Evolutionary conservation across 2,888 invertebrate species (phyloP), one percentile per base, ranked within the genome.

Genomic region (Clanis bilineata): DNA sequence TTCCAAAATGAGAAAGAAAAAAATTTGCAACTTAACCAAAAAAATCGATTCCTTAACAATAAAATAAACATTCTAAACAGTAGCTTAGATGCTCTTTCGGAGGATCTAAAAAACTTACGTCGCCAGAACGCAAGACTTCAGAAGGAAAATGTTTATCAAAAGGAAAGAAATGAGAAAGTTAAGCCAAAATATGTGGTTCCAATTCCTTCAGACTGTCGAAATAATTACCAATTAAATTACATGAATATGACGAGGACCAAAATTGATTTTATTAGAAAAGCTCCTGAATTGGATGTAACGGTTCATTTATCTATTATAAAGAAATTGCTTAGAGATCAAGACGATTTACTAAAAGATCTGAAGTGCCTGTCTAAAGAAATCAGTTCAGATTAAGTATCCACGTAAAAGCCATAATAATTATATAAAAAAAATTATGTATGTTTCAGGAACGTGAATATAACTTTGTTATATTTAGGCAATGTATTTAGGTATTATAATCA

Each of bases 301-400:
- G 66, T 71, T 25, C 88, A 88, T 73, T 70, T 88, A 45, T 63
- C 68, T 32, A 71, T 80, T 4, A 77, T 86, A 0, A 77, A 77
- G 64, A 76, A 75, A 32, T 74, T 88, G 57, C 71, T 88, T 1
- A 56, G 63, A 23, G 80, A 83, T 69, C 87, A 88, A 71, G 78
- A 83, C 55, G 64, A 57, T 22, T 71, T 86, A 64, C 59, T 87
- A 23, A 65, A 70, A 59, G 79, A 83, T 64, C 70, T 87, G 28
- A 80, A 73, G 63, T 65, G 63, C 55, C 55, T 88, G 2, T 73
- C 81, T 7, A 69, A 57, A n/a, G 54, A 41, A 36, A 36, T 59
- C 10, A 44, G 28, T 5, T 3, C 15, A 15, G 56, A 39, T 10
- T 38, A 39, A 18, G 15, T 15, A 15, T 15, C 15, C 15, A 41